Evolutionary conservation across 1,140 invertebrate species (phyloP).

Genomic region (Rhizoglyphus robini): DNA sequence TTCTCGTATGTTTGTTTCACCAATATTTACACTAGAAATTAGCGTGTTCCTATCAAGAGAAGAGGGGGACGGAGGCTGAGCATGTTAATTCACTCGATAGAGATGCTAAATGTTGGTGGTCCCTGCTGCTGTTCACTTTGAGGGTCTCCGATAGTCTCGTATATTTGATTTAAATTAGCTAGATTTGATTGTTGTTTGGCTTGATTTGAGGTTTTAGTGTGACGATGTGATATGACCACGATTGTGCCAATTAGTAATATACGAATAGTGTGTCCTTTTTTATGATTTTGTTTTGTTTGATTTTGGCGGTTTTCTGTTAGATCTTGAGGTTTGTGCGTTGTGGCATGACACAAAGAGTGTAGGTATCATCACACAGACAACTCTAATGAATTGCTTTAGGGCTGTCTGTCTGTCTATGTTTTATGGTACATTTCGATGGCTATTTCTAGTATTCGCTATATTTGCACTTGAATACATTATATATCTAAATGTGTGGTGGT

Average conservation of each 20-base stretch:
- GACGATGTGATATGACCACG: no score
- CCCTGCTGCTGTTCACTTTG: neutral
- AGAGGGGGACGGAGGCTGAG: neutral
- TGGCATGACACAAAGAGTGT: no score
- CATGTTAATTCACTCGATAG: neutral
- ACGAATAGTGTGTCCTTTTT: no score
- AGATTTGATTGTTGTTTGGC: neutral
- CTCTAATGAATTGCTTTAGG: no score
- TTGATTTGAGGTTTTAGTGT: neutral
- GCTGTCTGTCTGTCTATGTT: no score
- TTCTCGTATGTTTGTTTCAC: neutral
- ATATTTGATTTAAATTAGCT: neutral
- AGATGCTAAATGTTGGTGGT: neutral
- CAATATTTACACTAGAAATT: neutral
- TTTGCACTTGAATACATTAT: no score
- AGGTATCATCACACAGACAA: no score
- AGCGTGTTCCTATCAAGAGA: neutral
- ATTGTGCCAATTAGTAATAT: no score
- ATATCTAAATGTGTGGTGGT: no score
- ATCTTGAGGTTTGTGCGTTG: no score
- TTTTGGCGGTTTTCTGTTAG: neutral
- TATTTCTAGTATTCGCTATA: no score
- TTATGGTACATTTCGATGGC: no score
- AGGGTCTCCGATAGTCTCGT: neutral
- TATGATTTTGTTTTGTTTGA: neutral